These are phyloP conservation scores for Hippoglossus stenolepis DNA, from an alignment of 2,113 vertebrate species.

Conservation along the genomic window DNA sequence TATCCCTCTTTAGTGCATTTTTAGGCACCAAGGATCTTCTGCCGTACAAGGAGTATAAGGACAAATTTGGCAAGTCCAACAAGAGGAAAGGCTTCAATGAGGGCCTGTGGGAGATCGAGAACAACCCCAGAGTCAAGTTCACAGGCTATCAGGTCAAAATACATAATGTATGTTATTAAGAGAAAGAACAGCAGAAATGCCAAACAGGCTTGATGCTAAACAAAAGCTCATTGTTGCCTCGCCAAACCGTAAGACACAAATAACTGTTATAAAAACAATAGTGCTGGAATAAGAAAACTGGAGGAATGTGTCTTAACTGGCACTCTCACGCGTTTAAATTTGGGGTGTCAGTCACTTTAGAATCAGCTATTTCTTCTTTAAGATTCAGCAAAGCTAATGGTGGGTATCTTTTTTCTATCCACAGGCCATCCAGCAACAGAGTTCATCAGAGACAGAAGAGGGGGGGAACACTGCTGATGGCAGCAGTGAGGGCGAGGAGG, in stretches of 20 bases:
- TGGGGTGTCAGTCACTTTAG: not conserved
- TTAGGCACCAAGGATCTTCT: conserved; percentile 97
- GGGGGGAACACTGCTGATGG: conserved; percentile 91
- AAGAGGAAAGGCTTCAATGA: conserved; percentile 99
- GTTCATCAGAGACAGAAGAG: conserved; percentile 94
- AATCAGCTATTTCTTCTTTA: not conserved
- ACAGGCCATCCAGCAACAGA: conserved; percentile 93
- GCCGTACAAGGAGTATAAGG: conserved; percentile 98
- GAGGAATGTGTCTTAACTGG: not conserved
- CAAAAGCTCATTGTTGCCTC: conserved; percentile 25
- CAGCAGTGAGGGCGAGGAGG: conserved; percentile 94
- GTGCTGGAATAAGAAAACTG: not conserved
- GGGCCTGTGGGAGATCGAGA: conserved; percentile 98
- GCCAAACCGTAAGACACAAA: conserved; percentile 15
- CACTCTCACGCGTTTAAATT: not conserved
- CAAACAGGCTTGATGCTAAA: conserved; percentile 2
- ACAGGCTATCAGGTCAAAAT: conserved; percentile 92
- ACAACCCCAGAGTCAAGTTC: conserved; percentile 98
- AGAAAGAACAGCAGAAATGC: not conserved
- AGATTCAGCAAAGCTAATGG: not conserved
- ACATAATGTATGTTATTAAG: not conserved
- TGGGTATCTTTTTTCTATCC: not conserved
- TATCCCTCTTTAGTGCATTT: conserved; percentile 86
- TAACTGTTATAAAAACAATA: not conserved
- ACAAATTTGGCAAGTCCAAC: conserved; percentile 98